phyloP scores from a whole-genome alignment of 2,888 invertebrate genomes.

The Lamproptera curius region DNA sequence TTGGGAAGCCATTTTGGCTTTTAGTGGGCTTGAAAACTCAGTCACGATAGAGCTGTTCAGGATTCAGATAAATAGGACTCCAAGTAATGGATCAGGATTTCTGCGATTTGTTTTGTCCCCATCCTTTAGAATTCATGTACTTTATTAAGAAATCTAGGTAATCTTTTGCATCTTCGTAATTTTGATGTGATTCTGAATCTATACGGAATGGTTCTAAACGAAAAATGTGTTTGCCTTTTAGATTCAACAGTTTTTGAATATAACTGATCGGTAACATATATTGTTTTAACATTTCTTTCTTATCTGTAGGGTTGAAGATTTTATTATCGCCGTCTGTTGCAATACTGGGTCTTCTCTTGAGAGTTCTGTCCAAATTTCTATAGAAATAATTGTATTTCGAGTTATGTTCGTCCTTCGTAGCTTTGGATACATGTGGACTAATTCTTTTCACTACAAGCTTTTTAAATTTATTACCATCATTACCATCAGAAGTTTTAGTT shows the following conservation, averaged over 20 bases:
- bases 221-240: too few species aligned
- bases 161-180: background rate
- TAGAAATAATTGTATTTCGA: background rate
- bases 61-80: background rate
- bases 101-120: background rate
- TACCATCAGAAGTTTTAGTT: background rate
- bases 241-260: too few species aligned
- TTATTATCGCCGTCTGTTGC: background rate
- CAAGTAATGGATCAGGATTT: too few species aligned
- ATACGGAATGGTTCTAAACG: background rate
- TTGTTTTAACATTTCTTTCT: background rate
- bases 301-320: background rate
- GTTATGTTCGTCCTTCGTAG: background rate
- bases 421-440: background rate
- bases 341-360: background rate
- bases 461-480: too few species aligned
- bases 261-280: too few species aligned
- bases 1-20: slow-evolving; percentile 14
- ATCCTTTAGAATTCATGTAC: background rate
- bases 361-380: slow-evolving; percentile 10
- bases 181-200: background rate
- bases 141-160: background rate
- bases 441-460: slow-evolving; percentile 7
- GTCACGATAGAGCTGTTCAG: background rate
- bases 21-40: background rate